A percentile compares a stretch with the other conserved stretches of the same genome.
Conservation (phyloP, 2,797 vertebrate species). For the Botia kubotai region DNA sequence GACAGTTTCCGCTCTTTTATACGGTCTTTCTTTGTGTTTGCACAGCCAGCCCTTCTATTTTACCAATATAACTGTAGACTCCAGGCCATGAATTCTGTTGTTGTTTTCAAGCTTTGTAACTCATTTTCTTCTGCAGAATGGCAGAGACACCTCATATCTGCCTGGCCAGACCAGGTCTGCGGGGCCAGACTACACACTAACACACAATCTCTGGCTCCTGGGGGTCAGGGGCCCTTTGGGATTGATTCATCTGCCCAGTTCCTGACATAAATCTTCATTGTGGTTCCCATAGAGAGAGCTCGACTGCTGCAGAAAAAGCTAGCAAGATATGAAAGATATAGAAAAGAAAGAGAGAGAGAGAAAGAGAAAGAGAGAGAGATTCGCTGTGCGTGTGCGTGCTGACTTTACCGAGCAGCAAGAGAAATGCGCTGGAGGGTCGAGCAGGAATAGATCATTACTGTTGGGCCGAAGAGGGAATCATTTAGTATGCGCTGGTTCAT, state of each 20-base stretch:
- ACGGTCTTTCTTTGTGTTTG: conserved; percentile 1
- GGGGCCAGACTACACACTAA: neutral
- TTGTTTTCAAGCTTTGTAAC: conserved; percentile 28
- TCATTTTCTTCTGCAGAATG: neutral
- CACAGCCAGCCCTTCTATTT: neutral
- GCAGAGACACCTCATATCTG: conserved; percentile 18
- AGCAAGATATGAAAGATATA: conserved; percentile 25
- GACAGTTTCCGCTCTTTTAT: neutral
- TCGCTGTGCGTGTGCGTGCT: neutral
- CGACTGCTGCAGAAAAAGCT: neutral
- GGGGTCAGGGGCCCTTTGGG: conserved; percentile 45
- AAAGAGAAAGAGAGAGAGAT: neutral
- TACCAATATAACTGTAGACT: conserved; percentile 14
- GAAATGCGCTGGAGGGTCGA: conserved; percentile 47
- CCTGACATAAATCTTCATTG: conserved; percentile 57
- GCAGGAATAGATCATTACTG: conserved; percentile 43
- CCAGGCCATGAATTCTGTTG: conserved; percentile 18
- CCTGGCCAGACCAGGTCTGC: conserved; percentile 16
- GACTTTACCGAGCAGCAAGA: conserved; percentile 41
- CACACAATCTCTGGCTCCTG: conserved; percentile 26
- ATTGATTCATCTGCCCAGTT: conserved; percentile 50
- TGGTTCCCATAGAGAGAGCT: conserved; percentile 33
- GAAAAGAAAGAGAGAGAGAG: neutral
- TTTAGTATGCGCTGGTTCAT: conserved; percentile 57
- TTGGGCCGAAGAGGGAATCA: conserved; percentile 49